Evolutionary conservation across 1,140 invertebrate genomes (phyloP).

Genomic region (Heliconius melpomene): DNA sequence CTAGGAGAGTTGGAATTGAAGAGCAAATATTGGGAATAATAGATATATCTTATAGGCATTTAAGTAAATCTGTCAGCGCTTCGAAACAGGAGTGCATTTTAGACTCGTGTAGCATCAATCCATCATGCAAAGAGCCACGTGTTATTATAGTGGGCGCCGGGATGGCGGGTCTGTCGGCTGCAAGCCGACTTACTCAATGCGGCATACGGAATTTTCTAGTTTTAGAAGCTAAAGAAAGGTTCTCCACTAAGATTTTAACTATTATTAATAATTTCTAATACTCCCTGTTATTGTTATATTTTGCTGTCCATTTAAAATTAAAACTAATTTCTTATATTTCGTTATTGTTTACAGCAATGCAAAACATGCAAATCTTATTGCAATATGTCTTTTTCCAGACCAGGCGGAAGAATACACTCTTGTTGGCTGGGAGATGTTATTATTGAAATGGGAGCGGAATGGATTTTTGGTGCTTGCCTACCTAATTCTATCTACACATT

Average conservation of each 20-base stretch:
- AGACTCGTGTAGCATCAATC: slow-evolving; percentile 78
- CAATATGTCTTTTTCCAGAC: slow-evolving; percentile 47
- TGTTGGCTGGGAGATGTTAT: slow-evolving; percentile 87
- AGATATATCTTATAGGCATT: slow-evolving; percentile 40
- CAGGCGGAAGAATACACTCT: slow-evolving; percentile 88
- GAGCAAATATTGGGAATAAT: slow-evolving; percentile 26
- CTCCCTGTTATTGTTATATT: background rate
- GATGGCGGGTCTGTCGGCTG: slow-evolving; percentile 88
- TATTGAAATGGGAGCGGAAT: slow-evolving; percentile 87
- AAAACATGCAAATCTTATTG: background rate
- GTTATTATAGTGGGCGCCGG: slow-evolving; percentile 89
- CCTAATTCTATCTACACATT: slow-evolving; percentile 85
- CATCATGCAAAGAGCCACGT: slow-evolving; percentile 83
- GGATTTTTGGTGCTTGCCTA: slow-evolving; percentile 83
- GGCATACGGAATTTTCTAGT: slow-evolving; percentile 86
- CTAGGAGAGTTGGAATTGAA: slow-evolving; percentile 22
- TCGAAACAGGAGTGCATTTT: slow-evolving; percentile 63
- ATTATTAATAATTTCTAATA: background rate
- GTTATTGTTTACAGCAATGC: background rate
- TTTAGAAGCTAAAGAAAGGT: slow-evolving; percentile 89
- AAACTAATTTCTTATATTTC: too few species aligned
- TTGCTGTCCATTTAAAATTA: background rate
- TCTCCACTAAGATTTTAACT: slow-evolving; percentile 11
- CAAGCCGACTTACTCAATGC: slow-evolving; percentile 85
- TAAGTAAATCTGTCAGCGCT: slow-evolving; percentile 53